phyloP scores from a whole-genome alignment of 1,140 invertebrate species.

The Drosophila kikkawai region DNA sequence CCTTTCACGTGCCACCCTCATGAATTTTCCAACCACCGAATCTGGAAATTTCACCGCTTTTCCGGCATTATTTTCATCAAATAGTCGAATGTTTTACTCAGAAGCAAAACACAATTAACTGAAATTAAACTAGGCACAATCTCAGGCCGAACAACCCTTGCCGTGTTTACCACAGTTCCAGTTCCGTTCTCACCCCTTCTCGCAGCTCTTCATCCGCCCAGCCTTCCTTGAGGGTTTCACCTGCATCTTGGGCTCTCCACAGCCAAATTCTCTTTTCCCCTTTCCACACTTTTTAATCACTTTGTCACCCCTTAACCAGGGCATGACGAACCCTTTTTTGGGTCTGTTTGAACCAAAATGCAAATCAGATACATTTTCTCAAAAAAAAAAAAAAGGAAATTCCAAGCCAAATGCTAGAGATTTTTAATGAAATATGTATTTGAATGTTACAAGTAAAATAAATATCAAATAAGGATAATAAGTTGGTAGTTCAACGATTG shows the following conservation, averaged over 20 bases:
- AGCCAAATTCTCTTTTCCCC: constrained; percentile 14
- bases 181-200: not conserved
- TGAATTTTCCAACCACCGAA: constrained; percentile 46
- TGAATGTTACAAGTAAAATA: not conserved
- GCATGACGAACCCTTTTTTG: constrained; percentile 67
- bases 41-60: constrained; percentile 70
- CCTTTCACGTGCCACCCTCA: constrained; percentile 34
- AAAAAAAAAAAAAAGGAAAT: constrained; percentile 63
- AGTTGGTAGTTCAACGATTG: not conserved
- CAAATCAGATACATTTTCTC: constrained; percentile 76
- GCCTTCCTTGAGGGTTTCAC: constrained; percentile 49
- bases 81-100: constrained; percentile 71
- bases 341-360: constrained; percentile 49
- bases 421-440: not conserved
- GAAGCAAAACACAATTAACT: constrained; percentile 80
- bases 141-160: constrained; percentile 64
- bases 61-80: constrained; percentile 76
- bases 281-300: constrained; percentile 78
- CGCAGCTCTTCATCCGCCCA: not conserved
- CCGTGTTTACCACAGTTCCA: constrained; percentile 26
- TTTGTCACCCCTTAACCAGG: constrained; percentile 71
- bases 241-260: constrained; percentile 60
- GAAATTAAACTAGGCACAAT: constrained; percentile 79
- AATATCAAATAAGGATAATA: not conserved
- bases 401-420: constrained; percentile 24